Evolutionary conservation across 2,797 vertebrate species (phyloP).

Genomic region (Otolemur crassicaudatus): DNA sequence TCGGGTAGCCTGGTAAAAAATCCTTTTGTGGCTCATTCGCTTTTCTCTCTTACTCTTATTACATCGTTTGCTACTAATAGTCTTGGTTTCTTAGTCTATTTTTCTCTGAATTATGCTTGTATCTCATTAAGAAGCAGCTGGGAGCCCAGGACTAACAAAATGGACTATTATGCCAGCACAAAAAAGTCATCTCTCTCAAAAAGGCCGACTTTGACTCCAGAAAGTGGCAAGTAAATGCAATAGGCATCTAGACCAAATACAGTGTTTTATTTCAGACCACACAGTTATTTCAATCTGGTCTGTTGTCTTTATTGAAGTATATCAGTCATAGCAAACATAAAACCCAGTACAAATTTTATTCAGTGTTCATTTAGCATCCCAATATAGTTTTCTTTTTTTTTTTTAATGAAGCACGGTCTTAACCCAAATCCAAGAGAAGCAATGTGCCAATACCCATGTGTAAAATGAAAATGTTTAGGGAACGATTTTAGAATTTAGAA

Average conservation of each 20-base stretch:
- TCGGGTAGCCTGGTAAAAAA: neutral
- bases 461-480: constrained; percentile 28
- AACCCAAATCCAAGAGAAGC: neutral
- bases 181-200: constrained; percentile 44
- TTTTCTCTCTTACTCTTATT: constrained; percentile 49
- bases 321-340: neutral
- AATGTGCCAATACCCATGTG: neutral
- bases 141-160: constrained; percentile 64
- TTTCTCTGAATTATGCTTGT: constrained; percentile 66
- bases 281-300: neutral
- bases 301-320: neutral
- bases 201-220: constrained; percentile 21
- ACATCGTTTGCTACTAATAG: neutral
- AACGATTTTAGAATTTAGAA: neutral
- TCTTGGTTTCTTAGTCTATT: constrained; percentile 53
- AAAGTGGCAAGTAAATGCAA: constrained; percentile 20
- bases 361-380: neutral
- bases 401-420: neutral
- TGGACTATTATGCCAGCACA: constrained; percentile 33
- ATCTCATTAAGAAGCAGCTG: constrained; percentile 75
- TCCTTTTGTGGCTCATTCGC: constrained; percentile 30
- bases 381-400: constrained; percentile 15
- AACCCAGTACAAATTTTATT: neutral
- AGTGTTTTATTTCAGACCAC: neutral
- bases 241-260: neutral